Conservation (phyloP, 2,113 vertebrate genomes). For the Pavo muticus region DNA sequence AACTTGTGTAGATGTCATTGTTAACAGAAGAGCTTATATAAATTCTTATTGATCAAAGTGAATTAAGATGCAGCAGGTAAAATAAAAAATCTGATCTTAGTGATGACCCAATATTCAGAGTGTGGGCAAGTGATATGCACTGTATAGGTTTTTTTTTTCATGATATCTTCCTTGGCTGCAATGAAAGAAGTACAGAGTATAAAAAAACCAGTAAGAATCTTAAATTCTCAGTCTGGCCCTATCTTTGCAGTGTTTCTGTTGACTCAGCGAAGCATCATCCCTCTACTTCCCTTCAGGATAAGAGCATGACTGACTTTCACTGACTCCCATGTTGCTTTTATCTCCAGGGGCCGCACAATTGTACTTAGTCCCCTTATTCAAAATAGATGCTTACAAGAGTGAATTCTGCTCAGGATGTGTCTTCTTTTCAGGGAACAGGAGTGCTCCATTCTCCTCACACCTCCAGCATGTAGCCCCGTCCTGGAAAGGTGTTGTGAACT, state of each 20-base stretch:
- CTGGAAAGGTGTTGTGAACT: fast-evolving
- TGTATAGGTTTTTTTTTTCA: fast-evolving
- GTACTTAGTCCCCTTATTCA: not conserved
- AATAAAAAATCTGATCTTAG: not conserved
- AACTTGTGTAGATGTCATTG: not conserved
- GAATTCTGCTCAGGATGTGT: not conserved
- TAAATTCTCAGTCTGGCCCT: not conserved
- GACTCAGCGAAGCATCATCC: not conserved
- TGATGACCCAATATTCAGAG: not conserved
- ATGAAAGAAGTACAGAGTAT: not conserved
- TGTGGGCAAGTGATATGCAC: not conserved
- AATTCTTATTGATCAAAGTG: not conserved
- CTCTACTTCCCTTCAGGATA: not conserved
- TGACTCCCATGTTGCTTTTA: not conserved
- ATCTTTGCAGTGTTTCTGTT: not conserved
- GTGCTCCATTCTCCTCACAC: not conserved
- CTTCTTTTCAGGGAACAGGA: not conserved
- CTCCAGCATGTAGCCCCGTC: not conserved
- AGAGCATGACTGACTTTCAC: not conserved
- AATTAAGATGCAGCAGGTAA: not conserved
- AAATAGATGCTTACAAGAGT: not conserved
- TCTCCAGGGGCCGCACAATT: not conserved
- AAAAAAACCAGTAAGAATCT: not conserved
- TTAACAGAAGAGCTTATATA: not conserved
- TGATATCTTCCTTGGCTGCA: not conserved